Evolutionary conservation across 2,113 vertebrate genomes (phyloP), one percentile per base, ranked within the genome.

Genomic region (Synodontis membranacea): DNA sequence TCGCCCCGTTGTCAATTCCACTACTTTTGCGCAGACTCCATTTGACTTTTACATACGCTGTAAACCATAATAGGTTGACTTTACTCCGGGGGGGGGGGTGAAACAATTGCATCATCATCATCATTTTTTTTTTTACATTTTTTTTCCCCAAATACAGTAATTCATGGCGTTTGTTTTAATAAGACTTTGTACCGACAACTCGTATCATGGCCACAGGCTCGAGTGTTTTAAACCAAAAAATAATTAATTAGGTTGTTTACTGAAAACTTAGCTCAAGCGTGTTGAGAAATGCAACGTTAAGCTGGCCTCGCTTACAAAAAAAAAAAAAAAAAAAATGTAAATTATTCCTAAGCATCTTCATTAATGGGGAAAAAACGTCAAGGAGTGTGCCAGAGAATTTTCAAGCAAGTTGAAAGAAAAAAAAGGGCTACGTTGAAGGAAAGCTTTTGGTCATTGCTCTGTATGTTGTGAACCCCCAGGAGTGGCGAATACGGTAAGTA

Each of bases 51-150:
- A 79, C 31, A 79, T 37, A 23, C 7, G 42, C 52, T 58, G n/a
- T 80, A 80, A 80, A 80, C 78, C 52, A 42, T 42, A 80, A 80
- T 58, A 50, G 17, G 46, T 50, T 78, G 31, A 39, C 52, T 28
- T 80, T 42, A 28, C 34, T 7, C 42, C 25, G 44, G 34, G 78
- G 1, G 28, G 39, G 58, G 17, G 58, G 23, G 31, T 56, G 74
- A 78, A 80, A 80, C 31, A 56, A 39, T 80, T 80, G 78, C 78
- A 56, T 80, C 52, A 80, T 56, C 9, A 79, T 54, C n/a, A n/a
- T n/a, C n/a, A n/a, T n/a, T n/a, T n/a, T n/a, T n/a, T n/a, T n/a
- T n/a, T n/a, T n/a, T n/a, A n/a, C n/a, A n/a, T n/a, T n/a, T n/a
- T 80, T 48, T 52, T 76, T 50, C 1, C 21, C 1, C 31, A 37